Base-by-base conservation (phyloP, 2,888 invertebrate genomes). In the Tenthredo scrophulariae region DNA sequence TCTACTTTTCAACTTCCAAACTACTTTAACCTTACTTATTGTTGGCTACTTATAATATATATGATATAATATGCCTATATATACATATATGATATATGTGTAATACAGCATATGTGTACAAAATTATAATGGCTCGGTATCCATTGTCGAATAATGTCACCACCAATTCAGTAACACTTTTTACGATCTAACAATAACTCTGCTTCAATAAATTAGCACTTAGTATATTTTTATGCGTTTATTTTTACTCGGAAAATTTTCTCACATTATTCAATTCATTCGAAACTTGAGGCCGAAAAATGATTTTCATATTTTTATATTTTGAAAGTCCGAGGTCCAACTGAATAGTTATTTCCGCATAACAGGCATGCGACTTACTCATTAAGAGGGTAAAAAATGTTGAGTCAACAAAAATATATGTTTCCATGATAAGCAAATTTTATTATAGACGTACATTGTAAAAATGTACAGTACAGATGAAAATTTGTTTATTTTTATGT, bases 1-100 rank as follows among this genome's bases (percentile, higher is more conserved):
- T 58, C 46, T 33, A 79, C 54, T n/a, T 79, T 79, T 79, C 54
- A 79, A 79, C 54, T 54, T 54, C 58, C 33, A 37, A 79, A 54
- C 79, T 54, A 54, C 46, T 54, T 54, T 58, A 77, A 79, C 54
- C 58, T 37, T 58, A n/a, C 54, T 75, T 67, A 54, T 54, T 54
- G 54, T 67, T 29, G 37, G 33, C 54, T 54, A 50, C 77, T 54
- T 22, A 33, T 43, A 77, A 26, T 75, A 75, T 75, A 29, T 26
- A 26, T 77, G 18, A 54, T 26, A n/a, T n/a, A n/a, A n/a, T n/a
- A n/a, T n/a, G n/a, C n/a, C n/a, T n/a, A n/a, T n/a, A n/a, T n/a
- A 54, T n/a, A 54, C 33, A 10, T 26, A 33, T 77, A 22, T n/a
- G 13, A 43, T 33, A 67, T 10, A 70, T n/a, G 46, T 46, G 1